A percentile compares a stretch with the other conserved stretches of the same genome.
These are phyloP conservation scores for Thymelicus acteon DNA, from an alignment of 2,888 invertebrate genomes.

Conservation along the genomic window DNA sequence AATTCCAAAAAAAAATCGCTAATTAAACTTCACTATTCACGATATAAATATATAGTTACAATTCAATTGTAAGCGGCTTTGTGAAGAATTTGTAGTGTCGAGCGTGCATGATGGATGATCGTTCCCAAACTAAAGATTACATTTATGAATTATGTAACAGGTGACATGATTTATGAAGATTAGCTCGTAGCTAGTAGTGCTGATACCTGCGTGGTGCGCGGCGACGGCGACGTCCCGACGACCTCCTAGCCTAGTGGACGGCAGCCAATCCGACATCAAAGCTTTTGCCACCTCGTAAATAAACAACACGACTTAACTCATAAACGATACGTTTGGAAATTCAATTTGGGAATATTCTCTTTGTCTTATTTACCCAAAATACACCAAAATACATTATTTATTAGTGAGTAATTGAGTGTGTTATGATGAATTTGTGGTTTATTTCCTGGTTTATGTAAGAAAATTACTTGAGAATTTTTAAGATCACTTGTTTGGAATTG, in stretches of 20 bases:
- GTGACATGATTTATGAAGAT: slow-evolving; percentile 36
- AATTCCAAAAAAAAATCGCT: background rate
- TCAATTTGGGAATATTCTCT: slow-evolving; percentile 26
- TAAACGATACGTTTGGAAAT: slow-evolving; percentile 38
- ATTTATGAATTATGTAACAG: slow-evolving; percentile 42
- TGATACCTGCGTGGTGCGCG: slow-evolving; percentile 15
- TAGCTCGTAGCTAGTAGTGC: slow-evolving; percentile 41
- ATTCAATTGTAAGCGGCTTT: background rate
- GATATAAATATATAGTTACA: background rate
- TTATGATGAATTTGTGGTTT: too few species aligned
- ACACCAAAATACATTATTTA: background rate
- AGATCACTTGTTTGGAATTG: too few species aligned
- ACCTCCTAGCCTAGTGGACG: slow-evolving; percentile 56
- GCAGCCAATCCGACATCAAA: slow-evolving; percentile 70
- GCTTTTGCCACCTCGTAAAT: slow-evolving; percentile 72
- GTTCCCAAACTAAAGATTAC: slow-evolving; percentile 13
- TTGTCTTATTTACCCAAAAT: slow-evolving; percentile 25
- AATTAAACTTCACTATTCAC: background rate
- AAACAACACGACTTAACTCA: slow-evolving; percentile 54
- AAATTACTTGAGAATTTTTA: too few species aligned
- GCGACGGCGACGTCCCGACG: slow-evolving; percentile 40
- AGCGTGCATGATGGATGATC: slow-evolving; percentile 16
- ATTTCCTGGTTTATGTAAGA: too few species aligned
- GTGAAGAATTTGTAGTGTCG: slow-evolving; percentile 10
- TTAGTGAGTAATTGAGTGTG: background rate